phyloP scores from a whole-genome alignment of 2,797 vertebrate species.

The Mustela erminea region DNA sequence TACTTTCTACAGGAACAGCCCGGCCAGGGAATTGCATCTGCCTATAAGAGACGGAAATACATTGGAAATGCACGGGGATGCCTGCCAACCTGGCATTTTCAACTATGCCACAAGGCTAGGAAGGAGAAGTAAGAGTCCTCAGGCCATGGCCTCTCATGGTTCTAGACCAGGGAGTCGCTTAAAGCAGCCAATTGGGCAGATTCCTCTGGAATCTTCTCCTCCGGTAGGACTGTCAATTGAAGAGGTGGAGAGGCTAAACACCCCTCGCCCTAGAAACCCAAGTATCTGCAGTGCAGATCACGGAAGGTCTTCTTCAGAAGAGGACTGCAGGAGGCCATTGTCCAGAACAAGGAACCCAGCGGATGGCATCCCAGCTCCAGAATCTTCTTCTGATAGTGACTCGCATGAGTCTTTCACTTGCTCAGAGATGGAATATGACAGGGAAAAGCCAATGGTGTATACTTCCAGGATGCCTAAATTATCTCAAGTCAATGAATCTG shows the following conservation, averaged over 20 bases:
- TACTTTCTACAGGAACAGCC: slow-evolving; percentile 96
- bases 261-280: slow-evolving; percentile 96
- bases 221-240: slow-evolving; percentile 97
- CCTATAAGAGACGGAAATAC: slow-evolving; percentile 94
- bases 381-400: slow-evolving; percentile 99
- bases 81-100: slow-evolving; percentile 94
- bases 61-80: slow-evolving; percentile 93
- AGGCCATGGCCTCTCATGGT: slow-evolving; percentile 93
- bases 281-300: slow-evolving; percentile 99
- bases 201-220: slow-evolving; percentile 94
- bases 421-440: slow-evolving; percentile 99
- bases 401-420: slow-evolving; percentile 99
- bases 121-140: slow-evolving; percentile 97
- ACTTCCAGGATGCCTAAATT: slow-evolving; percentile 96
- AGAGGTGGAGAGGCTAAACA: slow-evolving; percentile 98
- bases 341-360: slow-evolving; percentile 97
- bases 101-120: slow-evolving; percentile 96
- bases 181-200: slow-evolving; percentile 96
- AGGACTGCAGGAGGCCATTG: slow-evolving; percentile 95
- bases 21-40: slow-evolving; percentile 95
- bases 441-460: slow-evolving; percentile 94
- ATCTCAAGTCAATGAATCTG: slow-evolving; percentile 98
- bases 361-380: slow-evolving; percentile 96
- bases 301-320: slow-evolving; percentile 97
- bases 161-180: slow-evolving; percentile 96